A percentile compares a stretch with the other conserved stretches of the same genome.
phyloP scores from a whole-genome alignment of 1,140 invertebrate genomes.

The Drosophila santomea region DNA sequence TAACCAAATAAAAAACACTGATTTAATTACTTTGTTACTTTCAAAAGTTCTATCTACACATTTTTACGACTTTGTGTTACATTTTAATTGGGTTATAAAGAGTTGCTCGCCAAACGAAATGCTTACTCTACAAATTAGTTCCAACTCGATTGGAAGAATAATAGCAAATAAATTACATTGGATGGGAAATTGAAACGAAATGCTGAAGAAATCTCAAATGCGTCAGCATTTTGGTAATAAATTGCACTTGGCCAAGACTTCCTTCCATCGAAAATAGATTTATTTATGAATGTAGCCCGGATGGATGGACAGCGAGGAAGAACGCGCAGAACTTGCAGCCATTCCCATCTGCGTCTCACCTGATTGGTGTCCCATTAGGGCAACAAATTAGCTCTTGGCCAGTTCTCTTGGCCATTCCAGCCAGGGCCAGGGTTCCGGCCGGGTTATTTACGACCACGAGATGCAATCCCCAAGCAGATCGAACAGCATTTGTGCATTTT shows the following conservation, averaged over 20 bases:
- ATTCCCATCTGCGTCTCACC: constrained; percentile 33
- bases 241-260: constrained; percentile 40
- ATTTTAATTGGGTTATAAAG: not conserved
- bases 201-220: constrained; percentile 30
- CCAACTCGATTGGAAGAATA: constrained; percentile 25
- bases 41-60: not conserved
- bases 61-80: not conserved
- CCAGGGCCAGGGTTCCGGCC: constrained; percentile 10
- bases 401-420: constrained; percentile 38
- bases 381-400: constrained; percentile 69
- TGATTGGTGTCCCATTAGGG: constrained; percentile 66
- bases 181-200: constrained; percentile 38
- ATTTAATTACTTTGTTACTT: no score
- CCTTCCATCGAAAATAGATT: constrained; percentile 37
- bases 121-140: constrained; percentile 14
- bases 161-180: constrained; percentile 28
- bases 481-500: constrained; percentile 76
- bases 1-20: no score
- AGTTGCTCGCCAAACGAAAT: not conserved
- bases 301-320: constrained; percentile 11
- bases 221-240: constrained; percentile 52
- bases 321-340: constrained; percentile 5
- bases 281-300: constrained; percentile 47
- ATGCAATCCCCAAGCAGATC: constrained; percentile 64
- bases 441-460: constrained; percentile 64